A percentile compares a stretch with the other conserved stretches of the same genome.
These are phyloP conservation scores for Mesembrinibis cayennensis DNA, from an alignment of 2,113 vertebrate genomes.

Conservation along the genomic window DNA sequence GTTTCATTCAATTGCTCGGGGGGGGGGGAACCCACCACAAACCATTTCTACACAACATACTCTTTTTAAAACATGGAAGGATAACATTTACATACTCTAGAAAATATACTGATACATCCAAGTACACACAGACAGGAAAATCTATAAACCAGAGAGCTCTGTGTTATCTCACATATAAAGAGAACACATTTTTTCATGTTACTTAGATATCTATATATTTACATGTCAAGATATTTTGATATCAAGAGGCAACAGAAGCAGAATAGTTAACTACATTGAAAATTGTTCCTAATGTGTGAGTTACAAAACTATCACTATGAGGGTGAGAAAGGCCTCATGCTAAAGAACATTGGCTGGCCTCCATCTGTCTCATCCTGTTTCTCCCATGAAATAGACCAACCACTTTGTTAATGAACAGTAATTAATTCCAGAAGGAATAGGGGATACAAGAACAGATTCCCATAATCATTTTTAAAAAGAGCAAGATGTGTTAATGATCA, in stretches of 20 bases:
- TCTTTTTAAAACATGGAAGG: background rate
- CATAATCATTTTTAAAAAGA: background rate
- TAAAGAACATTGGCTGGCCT: slow-evolving; percentile 27
- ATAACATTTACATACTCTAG: background rate
- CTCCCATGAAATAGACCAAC: slow-evolving; percentile 33
- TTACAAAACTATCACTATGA: background rate
- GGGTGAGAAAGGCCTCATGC: slow-evolving; percentile 34
- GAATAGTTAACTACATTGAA: slow-evolving; percentile 9
- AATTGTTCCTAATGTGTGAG: background rate
- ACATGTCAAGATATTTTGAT: background rate
- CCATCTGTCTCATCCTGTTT: slow-evolving; percentile 20
- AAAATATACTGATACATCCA: background rate
- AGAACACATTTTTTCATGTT: background rate
- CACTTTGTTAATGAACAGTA: background rate
- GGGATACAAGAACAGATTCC: background rate
- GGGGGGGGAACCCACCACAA: background rate
- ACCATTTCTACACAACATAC: background rate
- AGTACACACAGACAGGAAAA: background rate
- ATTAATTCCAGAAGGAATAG: slow-evolving; percentile 32
- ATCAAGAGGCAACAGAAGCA: background rate
- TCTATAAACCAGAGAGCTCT: background rate
- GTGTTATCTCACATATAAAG: background rate
- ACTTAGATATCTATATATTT: background rate
- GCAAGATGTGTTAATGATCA: background rate
- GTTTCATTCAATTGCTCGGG: background rate